A percentile compares a stretch with the other conserved stretches of the same genome.
phyloP scores from a whole-genome alignment of 2,797 vertebrate genomes.

The Zalophus californianus region DNA sequence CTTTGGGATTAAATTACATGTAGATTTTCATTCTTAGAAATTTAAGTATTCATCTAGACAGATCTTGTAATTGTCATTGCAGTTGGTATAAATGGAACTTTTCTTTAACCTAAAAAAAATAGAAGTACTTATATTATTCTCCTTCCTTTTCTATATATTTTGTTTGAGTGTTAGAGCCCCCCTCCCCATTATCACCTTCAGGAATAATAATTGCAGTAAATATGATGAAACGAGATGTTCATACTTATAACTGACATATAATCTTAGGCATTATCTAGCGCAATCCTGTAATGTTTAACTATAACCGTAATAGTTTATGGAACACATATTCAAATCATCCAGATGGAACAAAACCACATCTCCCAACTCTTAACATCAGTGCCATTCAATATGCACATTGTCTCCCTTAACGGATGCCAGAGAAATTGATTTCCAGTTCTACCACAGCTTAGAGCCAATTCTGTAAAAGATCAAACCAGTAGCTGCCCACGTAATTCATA shows the following conservation, averaged over 20 bases:
- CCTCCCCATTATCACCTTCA: not conserved
- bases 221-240: not conserved
- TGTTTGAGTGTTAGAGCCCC: not conserved
- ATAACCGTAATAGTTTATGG: not conserved
- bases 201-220: not conserved
- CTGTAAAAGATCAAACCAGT: not conserved
- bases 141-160: conserved; percentile 7
- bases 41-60: not conserved
- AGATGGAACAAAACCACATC: not conserved
- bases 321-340: not conserved
- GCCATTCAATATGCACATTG: not conserved
- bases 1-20: not conserved
- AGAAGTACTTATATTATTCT: not conserved
- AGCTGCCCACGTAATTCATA: not conserved
- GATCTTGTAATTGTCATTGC: not conserved
- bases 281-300: not conserved
- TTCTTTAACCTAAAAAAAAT: conserved; percentile 18
- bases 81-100: not conserved
- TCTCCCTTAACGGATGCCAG: not conserved
- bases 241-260: not conserved
- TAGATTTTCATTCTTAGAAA: not conserved
- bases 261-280: not conserved
- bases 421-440: conserved; percentile 19
- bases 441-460: not conserved
- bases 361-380: not conserved